phyloP scores from a whole-genome alignment of 2,797 vertebrate species.

The Eulemur albifrons region DNA sequence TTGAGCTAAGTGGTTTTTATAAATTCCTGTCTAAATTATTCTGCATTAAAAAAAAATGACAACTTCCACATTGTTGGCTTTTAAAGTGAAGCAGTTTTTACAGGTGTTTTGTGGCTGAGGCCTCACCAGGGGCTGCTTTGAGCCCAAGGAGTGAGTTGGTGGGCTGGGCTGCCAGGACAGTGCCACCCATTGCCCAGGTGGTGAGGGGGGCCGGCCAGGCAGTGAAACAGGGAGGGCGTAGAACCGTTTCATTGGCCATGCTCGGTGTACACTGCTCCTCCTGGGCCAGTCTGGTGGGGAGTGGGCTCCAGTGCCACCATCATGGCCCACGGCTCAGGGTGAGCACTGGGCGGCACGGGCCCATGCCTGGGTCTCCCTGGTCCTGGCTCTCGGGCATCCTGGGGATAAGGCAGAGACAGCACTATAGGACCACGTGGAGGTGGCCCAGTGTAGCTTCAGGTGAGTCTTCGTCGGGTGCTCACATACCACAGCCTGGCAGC shows the following conservation, averaged over 20 bases:
- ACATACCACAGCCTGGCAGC: background rate
- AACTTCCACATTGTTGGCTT: background rate
- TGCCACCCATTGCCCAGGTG: background rate
- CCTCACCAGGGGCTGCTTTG: background rate
- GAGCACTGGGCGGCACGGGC: background rate
- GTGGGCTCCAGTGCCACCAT: background rate
- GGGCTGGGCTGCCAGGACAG: background rate
- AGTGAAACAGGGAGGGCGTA: background rate
- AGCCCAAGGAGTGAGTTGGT: background rate
- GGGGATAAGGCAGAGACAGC: background rate
- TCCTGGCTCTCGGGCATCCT: background rate
- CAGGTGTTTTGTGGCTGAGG: background rate
- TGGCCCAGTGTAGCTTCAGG: background rate
- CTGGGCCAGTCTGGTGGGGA: background rate
- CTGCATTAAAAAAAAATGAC: background rate
- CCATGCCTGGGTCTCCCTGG: background rate
- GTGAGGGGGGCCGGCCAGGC: background rate
- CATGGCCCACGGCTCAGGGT: background rate
- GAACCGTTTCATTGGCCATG: background rate
- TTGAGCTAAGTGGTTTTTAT: constrained; percentile 25
- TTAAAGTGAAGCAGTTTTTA: background rate
- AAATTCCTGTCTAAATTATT: constrained; percentile 41
- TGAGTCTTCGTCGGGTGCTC: background rate
- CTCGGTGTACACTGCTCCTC: background rate
- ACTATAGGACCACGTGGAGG: background rate